phyloP scores from a whole-genome alignment of 2,888 invertebrate species.

The Macaria notata region DNA sequence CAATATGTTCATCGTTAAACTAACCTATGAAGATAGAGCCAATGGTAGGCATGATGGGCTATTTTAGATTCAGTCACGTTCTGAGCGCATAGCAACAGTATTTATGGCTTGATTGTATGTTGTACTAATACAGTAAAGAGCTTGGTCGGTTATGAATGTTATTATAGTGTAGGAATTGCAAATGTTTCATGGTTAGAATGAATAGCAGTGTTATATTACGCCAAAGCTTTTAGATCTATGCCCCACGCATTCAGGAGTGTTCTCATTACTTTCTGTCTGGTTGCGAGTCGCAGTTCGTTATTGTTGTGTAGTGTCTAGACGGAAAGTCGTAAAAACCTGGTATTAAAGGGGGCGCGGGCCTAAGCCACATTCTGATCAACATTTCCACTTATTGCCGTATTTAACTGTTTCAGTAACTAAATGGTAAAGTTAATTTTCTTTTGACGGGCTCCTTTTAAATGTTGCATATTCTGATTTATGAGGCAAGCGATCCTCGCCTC shows the following conservation, averaged over 20 bases:
- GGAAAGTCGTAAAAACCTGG: constrained; percentile 36
- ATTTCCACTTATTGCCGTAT: too few species aligned
- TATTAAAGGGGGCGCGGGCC: constrained; percentile 28
- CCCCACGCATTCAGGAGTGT: too few species aligned
- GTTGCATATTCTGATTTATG: constrained; percentile 9
- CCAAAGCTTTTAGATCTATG: too few species aligned
- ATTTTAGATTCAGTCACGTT: constrained; percentile 39
- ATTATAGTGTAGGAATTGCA: too few species aligned
- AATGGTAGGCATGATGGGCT: constrained; percentile 14
- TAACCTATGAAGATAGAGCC: constrained; percentile 3
- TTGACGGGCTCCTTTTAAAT: constrained; percentile 1
- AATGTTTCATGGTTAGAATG: too few species aligned
- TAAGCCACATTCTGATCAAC: constrained; percentile 8
- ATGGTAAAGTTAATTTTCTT: constrained; percentile 1
- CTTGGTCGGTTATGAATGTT: too few species aligned
- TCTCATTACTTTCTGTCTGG: constrained; percentile 25
- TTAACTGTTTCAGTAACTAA: too few species aligned
- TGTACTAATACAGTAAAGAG: too few species aligned
- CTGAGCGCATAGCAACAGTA: neutral
- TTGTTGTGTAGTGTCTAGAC: constrained; percentile 41
- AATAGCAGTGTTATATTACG: too few species aligned
- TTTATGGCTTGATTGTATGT: too few species aligned
- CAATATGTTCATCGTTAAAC: constrained; percentile 19
- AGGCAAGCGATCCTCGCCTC: constrained; percentile 10
- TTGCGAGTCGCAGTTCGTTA: constrained; percentile 27